These are phyloP conservation scores for Mimas tiliae DNA, from an alignment of 2,888 invertebrate genomes.

Conservation along the genomic window DNA sequence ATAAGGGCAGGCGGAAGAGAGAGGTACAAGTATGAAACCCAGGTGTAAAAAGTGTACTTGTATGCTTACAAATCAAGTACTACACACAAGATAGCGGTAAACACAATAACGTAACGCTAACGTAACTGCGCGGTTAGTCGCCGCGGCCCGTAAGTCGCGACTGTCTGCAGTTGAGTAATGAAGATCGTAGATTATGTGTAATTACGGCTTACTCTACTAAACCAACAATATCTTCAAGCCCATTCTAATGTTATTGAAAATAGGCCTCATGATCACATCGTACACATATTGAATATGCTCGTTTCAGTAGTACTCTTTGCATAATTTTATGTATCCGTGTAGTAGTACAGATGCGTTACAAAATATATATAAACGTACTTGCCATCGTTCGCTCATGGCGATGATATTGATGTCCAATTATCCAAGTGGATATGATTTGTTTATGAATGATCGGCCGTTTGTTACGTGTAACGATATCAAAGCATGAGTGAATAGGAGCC, in stretches of 20 bases:
- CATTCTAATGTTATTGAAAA: not conserved
- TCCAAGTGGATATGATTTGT: conserved; percentile 48
- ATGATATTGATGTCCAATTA: conserved; percentile 51
- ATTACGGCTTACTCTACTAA: conserved; percentile 39
- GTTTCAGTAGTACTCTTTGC: not conserved
- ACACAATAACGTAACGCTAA: conserved; percentile 42
- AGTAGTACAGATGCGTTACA: not conserved
- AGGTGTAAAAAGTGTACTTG: not conserved
- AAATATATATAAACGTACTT: conserved; percentile 23
- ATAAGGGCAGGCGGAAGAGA: too few relatives aligned
- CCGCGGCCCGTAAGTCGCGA: conserved; percentile 41
- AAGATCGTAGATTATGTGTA: conserved; percentile 59
- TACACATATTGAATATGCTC: not conserved
- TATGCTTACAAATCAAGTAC: not conserved
- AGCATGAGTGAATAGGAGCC: conserved; percentile 44
- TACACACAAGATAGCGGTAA: conserved; percentile 22
- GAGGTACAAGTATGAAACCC: not conserved
- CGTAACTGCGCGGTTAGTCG: conserved; percentile 54
- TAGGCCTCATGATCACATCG: not conserved
- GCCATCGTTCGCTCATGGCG: conserved; percentile 28
- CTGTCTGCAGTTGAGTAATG: conserved; percentile 55
- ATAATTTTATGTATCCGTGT: not conserved
- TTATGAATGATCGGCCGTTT: conserved; percentile 71
- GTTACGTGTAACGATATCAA: conserved; percentile 43
- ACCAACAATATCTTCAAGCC: not conserved